Evolutionary conservation across 1,140 invertebrate genomes (phyloP).

Genomic region (Drosophila repleta): DNA sequence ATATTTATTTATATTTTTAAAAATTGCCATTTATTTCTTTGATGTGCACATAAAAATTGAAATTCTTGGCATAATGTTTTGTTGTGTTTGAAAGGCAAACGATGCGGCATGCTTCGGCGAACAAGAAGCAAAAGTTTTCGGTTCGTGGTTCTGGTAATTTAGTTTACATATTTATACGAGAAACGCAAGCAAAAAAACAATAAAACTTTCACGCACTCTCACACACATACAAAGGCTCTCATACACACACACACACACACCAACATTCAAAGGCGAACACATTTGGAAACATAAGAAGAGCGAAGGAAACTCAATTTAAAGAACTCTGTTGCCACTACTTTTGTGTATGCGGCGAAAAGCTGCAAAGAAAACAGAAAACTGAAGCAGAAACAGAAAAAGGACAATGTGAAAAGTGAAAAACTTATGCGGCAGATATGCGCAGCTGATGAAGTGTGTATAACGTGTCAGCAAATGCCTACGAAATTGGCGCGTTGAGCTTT

Average conservation of each 20-base stretch:
- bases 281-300: constrained; percentile 18
- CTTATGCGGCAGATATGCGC: too few relatives aligned
- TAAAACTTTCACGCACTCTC: constrained; percentile 12
- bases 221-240: too few relatives aligned
- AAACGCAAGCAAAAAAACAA: not conserved
- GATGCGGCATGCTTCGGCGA: not conserved
- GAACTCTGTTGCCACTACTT: constrained; percentile 34
- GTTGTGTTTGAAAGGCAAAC: not conserved
- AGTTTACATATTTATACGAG: constrained; percentile 42
- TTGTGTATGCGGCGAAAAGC: constrained; percentile 7
- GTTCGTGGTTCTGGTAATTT: constrained; percentile 51
- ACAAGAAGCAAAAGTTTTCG: constrained; percentile 31
- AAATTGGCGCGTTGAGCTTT: too few relatives aligned
- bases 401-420: too few relatives aligned
- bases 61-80: not conserved
- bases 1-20: too few relatives aligned
- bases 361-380: constrained; percentile 7
- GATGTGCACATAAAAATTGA: not conserved
- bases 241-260: not conserved
- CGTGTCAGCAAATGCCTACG: too few relatives aligned
- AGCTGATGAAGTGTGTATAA: too few relatives aligned
- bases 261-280: constrained; percentile 3
- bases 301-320: constrained; percentile 44
- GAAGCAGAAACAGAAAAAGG: too few relatives aligned
- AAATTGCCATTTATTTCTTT: not conserved